Conservation (phyloP, 2,113 vertebrate species). For the Nesogale talazaci region DNA sequence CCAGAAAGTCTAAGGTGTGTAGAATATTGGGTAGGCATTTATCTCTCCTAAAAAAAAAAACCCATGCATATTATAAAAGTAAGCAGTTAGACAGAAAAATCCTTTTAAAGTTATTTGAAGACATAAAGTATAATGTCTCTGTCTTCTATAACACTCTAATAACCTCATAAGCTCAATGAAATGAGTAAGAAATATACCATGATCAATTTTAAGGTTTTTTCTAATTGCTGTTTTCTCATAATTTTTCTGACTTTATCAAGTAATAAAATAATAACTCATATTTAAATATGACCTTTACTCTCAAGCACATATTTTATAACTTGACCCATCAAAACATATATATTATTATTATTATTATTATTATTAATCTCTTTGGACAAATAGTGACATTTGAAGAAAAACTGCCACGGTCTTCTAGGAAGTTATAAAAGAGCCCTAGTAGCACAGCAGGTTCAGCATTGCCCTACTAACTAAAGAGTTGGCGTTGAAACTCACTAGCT, state of each 20-base stretch:
- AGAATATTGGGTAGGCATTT: neutral
- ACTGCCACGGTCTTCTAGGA: neutral
- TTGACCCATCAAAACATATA: neutral
- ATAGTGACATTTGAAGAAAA: neutral
- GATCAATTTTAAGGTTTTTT: neutral
- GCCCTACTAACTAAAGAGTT: too few relatives aligned
- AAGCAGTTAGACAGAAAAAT: neutral
- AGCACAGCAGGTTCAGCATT: too few relatives aligned
- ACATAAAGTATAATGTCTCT: neutral
- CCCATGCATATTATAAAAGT: neutral
- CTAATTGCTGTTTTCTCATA: neutral
- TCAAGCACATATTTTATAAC: neutral
- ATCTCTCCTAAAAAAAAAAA: neutral
- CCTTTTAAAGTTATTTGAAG: neutral
- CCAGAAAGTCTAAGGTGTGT: conserved; percentile 14
- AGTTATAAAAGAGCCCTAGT: too few relatives aligned
- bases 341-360: neutral
- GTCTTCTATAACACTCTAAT: neutral
- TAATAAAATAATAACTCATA: neutral
- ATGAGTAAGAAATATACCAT: neutral
- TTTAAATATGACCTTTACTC: neutral
- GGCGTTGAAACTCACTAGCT: too few relatives aligned
- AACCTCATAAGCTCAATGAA: neutral
- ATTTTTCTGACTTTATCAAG: neutral
- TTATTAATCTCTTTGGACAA: neutral